Percentiles rank a stretch among this genome's conserved stretches.
phyloP scores from a whole-genome alignment of 1,140 invertebrate genomes.

The Marisa cornuarietis region DNA sequence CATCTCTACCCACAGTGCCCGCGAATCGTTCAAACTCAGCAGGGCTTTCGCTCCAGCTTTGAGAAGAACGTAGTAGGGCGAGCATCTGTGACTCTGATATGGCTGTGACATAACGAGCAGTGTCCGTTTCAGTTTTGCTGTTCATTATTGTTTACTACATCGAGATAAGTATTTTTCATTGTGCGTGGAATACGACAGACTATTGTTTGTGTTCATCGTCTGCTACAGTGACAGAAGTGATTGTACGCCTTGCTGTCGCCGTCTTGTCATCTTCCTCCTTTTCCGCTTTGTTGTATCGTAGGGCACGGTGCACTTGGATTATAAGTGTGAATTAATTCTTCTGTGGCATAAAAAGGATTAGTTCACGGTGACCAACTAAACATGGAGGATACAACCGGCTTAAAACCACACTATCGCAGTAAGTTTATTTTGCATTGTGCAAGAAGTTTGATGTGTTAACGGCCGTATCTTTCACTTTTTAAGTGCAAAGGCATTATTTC shows the following conservation, averaged over 20 bases:
- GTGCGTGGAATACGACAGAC: not conserved
- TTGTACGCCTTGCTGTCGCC: not conserved
- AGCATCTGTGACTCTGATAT: not conserved
- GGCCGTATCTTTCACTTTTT: too few relatives aligned
- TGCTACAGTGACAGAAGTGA: not conserved
- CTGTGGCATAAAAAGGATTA: slow-evolving; percentile 13
- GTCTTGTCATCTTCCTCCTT: not conserved
- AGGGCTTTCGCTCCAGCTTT: slow-evolving; percentile 4
- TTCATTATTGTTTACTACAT: not conserved
- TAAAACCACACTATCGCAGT: slow-evolving; percentile 41
- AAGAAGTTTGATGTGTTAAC: too few relatives aligned
- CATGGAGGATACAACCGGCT: slow-evolving; percentile 15
- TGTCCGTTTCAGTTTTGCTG: not conserved
- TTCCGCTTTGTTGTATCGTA: not conserved
- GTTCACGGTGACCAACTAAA: slow-evolving; percentile 10
- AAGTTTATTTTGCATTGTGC: slow-evolving; percentile 13
- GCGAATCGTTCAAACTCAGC: slow-evolving; percentile 23
- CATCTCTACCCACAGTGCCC: slow-evolving; percentile 20
- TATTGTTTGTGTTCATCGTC: slow-evolving; percentile 7
- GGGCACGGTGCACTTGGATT: slow-evolving; percentile 8
- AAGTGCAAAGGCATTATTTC: too few relatives aligned
- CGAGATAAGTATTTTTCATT: not conserved
- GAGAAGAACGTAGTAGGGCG: not conserved
- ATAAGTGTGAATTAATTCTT: slow-evolving; percentile 6
- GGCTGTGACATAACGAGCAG: slow-evolving; percentile 19